Conservation (phyloP, 2,113 vertebrate genomes). For the Narcine bancroftii region DNA sequence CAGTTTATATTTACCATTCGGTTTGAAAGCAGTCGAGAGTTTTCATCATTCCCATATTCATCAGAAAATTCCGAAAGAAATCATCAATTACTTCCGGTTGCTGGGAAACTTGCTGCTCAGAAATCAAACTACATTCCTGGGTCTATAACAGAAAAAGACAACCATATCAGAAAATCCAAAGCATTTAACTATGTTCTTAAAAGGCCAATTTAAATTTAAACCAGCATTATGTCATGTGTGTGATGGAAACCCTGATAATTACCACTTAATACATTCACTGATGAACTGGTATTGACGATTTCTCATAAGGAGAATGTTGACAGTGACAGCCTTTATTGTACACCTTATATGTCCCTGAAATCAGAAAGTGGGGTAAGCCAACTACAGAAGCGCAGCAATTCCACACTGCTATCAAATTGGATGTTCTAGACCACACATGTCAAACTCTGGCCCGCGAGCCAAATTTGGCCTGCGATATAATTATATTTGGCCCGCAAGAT, state of each 20-base stretch:
- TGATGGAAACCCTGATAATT: not conserved
- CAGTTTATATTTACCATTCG: slow-evolving; percentile 66
- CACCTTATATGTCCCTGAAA: too few species aligned
- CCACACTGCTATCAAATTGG: too few species aligned
- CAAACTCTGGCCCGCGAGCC: too few species aligned
- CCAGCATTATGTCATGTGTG: not conserved
- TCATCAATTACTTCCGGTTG: slow-evolving; percentile 64
- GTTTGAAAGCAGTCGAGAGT: slow-evolving; percentile 81
- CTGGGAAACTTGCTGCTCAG: slow-evolving; percentile 40
- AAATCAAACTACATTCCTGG: slow-evolving; percentile 42
- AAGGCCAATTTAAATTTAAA: not conserved
- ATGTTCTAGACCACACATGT: too few species aligned
- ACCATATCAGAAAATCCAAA: not conserved
- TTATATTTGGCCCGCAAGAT: too few species aligned
- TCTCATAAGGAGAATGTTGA: too few species aligned
- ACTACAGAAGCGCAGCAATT: too few species aligned
- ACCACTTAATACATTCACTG: not conserved
- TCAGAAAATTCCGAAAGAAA: slow-evolving; percentile 80
- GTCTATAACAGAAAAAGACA: slow-evolving; percentile 52
- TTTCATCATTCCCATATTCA: slow-evolving; percentile 70
- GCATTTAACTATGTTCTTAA: not conserved
- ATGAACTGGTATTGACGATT: not conserved
- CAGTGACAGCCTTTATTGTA: too few species aligned
- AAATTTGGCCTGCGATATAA: too few species aligned
- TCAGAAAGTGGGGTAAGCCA: too few species aligned